Conservation (phyloP, 1,140 invertebrate species). For the Aphaenogaster floridana region DNA sequence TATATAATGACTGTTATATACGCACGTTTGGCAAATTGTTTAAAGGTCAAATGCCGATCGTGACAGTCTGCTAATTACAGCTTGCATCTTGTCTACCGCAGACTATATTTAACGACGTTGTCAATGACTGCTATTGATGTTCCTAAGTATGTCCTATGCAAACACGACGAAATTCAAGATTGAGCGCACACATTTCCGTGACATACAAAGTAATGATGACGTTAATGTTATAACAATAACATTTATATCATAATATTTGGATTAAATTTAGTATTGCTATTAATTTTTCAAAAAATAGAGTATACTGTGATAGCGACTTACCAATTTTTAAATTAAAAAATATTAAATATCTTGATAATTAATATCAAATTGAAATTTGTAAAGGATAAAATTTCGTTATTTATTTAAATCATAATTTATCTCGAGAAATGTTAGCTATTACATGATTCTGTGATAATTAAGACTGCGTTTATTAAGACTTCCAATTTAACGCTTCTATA, state of each 20-base stretch:
- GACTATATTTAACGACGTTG: constrained; percentile 61
- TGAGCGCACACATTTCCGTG: neutral
- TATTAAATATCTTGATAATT: neutral
- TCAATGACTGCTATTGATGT: constrained; percentile 56
- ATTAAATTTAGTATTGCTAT: neutral
- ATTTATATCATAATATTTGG: neutral
- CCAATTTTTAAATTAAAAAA: neutral
- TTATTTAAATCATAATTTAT: constrained; percentile 14
- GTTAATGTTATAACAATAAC: constrained; percentile 5
- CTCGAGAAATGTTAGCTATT: neutral
- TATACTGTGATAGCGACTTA: neutral
- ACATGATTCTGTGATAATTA: constrained; percentile 3
- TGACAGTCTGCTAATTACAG: constrained; percentile 52
- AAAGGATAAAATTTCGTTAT: neutral
- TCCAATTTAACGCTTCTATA: constrained; percentile 26
- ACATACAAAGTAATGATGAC: neutral
- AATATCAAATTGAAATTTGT: constrained; percentile 5
- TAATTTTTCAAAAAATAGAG: neutral
- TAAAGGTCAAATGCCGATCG: constrained; percentile 67
- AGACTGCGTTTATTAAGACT: neutral
- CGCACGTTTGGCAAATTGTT: constrained; percentile 63
- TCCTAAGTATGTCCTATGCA: neutral
- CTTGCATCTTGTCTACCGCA: constrained; percentile 44
- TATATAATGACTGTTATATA: constrained; percentile 37
- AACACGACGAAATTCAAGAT: constrained; percentile 18